A percentile compares a stretch with the other conserved stretches of the same genome.
These are phyloP conservation scores for Ladona fulva DNA, from an alignment of 1,140 invertebrate species.

Conservation along the genomic window DNA sequence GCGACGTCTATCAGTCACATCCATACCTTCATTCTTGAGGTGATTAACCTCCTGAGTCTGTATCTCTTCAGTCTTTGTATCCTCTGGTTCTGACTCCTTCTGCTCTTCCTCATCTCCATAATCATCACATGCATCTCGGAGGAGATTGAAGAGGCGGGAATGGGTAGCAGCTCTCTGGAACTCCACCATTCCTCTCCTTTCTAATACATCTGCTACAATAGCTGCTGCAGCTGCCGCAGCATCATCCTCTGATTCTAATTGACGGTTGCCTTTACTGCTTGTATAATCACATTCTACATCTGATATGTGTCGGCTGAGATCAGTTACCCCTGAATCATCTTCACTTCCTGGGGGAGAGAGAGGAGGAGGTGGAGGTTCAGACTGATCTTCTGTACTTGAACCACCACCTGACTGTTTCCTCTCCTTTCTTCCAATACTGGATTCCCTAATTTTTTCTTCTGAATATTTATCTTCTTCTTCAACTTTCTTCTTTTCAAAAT, in stretches of 20 bases:
- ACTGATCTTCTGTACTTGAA: not conserved
- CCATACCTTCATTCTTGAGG: constrained; percentile 4
- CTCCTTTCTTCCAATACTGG: not conserved
- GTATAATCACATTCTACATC: constrained; percentile 40
- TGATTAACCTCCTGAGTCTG: constrained; percentile 28
- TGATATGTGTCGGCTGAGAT: constrained; percentile 57
- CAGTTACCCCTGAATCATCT: constrained; percentile 61
- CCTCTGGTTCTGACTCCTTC: constrained; percentile 28
- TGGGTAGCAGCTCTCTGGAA: constrained; percentile 63
- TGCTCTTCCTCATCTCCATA: constrained; percentile 33
- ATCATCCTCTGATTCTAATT: constrained; percentile 45
- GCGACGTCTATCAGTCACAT: constrained; percentile 30
- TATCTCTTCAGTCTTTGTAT: constrained; percentile 26
- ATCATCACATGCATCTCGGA: constrained; percentile 46
- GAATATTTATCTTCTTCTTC: constrained; percentile 30
- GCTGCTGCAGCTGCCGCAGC: not conserved
- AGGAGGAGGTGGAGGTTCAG: constrained; percentile 12
- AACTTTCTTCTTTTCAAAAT: not conserved
- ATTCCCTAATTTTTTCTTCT: constrained; percentile 42
- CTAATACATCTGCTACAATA: constrained; percentile 33
- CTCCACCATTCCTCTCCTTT: constrained; percentile 44
- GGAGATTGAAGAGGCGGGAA: constrained; percentile 55
- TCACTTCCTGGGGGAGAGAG: constrained; percentile 31
- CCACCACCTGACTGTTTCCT: not conserved
- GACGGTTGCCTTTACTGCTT: not conserved